Evolutionary conservation across 1,140 invertebrate genomes (phyloP), one percentile per base, ranked within the genome.

Genomic region (Lepidurus apus): DNA sequence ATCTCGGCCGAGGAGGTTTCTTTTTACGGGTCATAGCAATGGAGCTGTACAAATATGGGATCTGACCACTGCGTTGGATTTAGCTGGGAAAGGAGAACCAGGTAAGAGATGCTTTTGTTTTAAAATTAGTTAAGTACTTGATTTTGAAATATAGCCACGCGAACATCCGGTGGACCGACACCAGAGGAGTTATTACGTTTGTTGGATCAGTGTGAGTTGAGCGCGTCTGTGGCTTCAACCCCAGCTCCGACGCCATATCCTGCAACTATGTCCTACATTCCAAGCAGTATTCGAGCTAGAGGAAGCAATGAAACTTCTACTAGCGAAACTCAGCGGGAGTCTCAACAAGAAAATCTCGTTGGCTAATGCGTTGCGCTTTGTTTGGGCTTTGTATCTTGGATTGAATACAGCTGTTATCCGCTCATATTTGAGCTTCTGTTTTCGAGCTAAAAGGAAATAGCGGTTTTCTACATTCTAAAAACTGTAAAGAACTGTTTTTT

Each of bases 41-140:
- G 97, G 97, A 74, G 92, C 93, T 76, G 93, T 98, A 82, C 96
- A 98, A 88, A 96, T 98, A 93, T 99, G 96, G 96, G 97, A 99
- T 87, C 87, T 99, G 44, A 98, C 95, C 4, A 98, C 95, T 10
- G 96, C 96, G 74, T 86, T 98, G 24, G 95, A 98, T 85, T 89
- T 93, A 77, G 87, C 90, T 83, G 86, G 89, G 82, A 91, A 93
- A 87, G 87, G 88, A 82, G 87, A 88, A 84, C 86, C 87, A 84
- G 88, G 90, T 91, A 85, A 84, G 17, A 13, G 74, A 43, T 75
- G 13, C 75, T 26, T 26, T 21, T 1, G 9, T 74, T 42, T 9
- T 43, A 4, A 43, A 26, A 17, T 74, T 43, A 26, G 34, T 79
- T 44, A 42, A 45, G 13, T 26, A 78, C 24, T 43, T 2, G 7